Conservation (phyloP, 2,113 vertebrate species). For the Candoia aspera region DNA sequence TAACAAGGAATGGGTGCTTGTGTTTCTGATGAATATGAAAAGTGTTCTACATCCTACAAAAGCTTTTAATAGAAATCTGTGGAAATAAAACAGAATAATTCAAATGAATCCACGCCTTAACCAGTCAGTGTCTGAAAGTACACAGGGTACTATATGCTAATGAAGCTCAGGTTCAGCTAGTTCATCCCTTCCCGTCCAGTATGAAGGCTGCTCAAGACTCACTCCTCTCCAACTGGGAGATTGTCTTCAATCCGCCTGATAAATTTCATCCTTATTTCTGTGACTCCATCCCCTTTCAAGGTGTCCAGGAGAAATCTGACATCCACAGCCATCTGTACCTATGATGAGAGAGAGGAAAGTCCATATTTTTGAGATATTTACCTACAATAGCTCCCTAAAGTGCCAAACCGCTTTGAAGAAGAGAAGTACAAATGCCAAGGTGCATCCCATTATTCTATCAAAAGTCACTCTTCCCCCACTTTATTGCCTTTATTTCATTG, state of each 20-base stretch:
- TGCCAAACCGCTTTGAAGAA: fast-evolving
- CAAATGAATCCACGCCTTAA: slow-evolving; percentile 53
- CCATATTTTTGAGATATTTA: not conserved
- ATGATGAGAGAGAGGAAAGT: slow-evolving; percentile 15
- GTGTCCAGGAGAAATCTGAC: slow-evolving; percentile 95
- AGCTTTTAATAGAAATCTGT: slow-evolving; percentile 57
- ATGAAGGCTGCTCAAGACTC: slow-evolving; percentile 45
- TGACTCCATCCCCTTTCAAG: slow-evolving; percentile 92
- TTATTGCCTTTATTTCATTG: not conserved
- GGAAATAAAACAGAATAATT: slow-evolving; percentile 52
- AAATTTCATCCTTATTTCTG: slow-evolving; percentile 98
- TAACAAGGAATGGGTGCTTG: slow-evolving; percentile 50
- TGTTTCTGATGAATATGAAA: slow-evolving; percentile 45
- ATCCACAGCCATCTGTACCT: slow-evolving; percentile 99
- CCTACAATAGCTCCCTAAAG: not conserved
- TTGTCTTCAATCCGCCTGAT: slow-evolving; percentile 98
- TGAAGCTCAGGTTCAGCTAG: slow-evolving; percentile 21
- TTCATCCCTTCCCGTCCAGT: slow-evolving; percentile 44
- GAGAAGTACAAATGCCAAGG: not conserved
- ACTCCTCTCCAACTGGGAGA: slow-evolving; percentile 95
- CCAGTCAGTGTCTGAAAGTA: slow-evolving; percentile 63
- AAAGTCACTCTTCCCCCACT: not conserved
- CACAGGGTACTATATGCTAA: slow-evolving; percentile 10
- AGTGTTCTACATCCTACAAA: slow-evolving; percentile 45
- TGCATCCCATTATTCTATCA: not conserved